Evolutionary conservation across 2,888 invertebrate genomes (phyloP).

Genomic region (Zygaena filipendulae): DNA sequence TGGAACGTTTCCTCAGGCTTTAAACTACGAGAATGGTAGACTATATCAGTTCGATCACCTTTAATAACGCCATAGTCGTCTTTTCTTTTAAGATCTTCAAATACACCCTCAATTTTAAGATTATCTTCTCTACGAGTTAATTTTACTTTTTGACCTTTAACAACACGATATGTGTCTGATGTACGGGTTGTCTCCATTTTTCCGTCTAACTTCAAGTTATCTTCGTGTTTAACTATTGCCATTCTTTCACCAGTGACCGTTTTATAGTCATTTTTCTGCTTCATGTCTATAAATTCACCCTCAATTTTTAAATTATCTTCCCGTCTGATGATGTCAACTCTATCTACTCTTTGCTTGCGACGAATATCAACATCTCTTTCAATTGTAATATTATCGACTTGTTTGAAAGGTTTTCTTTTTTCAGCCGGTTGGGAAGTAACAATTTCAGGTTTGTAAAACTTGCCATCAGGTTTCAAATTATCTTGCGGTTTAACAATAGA

Average conservation of each 20-base stretch:
- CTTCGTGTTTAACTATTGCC: slow-evolving; percentile 66
- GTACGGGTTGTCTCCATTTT: slow-evolving; percentile 64
- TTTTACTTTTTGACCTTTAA: slow-evolving; percentile 66
- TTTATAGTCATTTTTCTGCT: slow-evolving; percentile 65
- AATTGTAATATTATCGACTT: slow-evolving; percentile 70
- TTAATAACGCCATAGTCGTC: slow-evolving; percentile 69
- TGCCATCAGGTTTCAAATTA: slow-evolving; percentile 71
- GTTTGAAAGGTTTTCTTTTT: slow-evolving; percentile 64
- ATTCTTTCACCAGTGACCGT: slow-evolving; percentile 59
- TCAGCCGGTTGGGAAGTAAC: slow-evolving; percentile 63
- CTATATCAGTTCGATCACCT: slow-evolving; percentile 67
- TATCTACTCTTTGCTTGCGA: slow-evolving; percentile 58
- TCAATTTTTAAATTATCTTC: slow-evolving; percentile 73
- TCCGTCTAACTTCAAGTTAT: slow-evolving; percentile 74
- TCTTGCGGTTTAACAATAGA: slow-evolving; percentile 72
- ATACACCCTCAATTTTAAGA: slow-evolving; percentile 74
- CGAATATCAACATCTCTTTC: slow-evolving; percentile 44
- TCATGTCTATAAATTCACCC: slow-evolving; percentile 69
- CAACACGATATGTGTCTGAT: slow-evolving; percentile 64
- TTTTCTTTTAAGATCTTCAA: slow-evolving; percentile 62
- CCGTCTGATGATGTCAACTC: slow-evolving; percentile 68
- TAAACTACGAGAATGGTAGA: slow-evolving; percentile 61
- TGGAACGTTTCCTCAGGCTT: slow-evolving; percentile 34
- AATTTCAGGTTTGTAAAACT: slow-evolving; percentile 62
- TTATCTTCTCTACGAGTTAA: slow-evolving; percentile 64